These are phyloP conservation scores for Lottia scabra DNA, from an alignment of 2,888 invertebrate genomes.

Conservation along the genomic window DNA sequence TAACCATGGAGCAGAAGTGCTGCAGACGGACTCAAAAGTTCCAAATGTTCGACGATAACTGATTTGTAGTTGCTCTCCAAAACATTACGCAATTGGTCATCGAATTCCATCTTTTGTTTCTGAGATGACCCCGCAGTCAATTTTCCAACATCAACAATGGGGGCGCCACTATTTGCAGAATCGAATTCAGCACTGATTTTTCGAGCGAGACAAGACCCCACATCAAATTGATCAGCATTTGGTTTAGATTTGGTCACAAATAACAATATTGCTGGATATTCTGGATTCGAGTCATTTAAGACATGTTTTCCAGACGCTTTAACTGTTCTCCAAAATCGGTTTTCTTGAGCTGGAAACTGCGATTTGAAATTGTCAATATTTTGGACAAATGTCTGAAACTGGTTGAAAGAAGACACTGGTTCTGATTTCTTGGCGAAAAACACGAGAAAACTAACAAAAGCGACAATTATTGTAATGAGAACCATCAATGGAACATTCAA, in stretches of 20 bases:
- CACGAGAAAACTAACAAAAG: no score
- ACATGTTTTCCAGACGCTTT: constrained; percentile 39
- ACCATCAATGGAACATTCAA: no score
- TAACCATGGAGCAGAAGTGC: constrained; percentile 59
- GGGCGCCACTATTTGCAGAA: constrained; percentile 13
- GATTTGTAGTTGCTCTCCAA: constrained; percentile 28
- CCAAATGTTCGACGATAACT: constrained; percentile 54
- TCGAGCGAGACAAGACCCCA: constrained; percentile 41
- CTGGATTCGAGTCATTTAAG: constrained; percentile 34
- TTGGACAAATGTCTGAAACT: constrained; percentile 16
- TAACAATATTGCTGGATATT: constrained; percentile 50
- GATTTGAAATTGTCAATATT: constrained; percentile 31
- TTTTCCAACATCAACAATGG: constrained; percentile 29
- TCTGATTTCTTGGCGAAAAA: no score
- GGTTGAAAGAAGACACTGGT: no score
- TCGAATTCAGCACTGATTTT: constrained; percentile 34
- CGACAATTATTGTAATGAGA: no score
- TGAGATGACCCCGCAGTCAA: constrained; percentile 21
- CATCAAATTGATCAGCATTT: constrained; percentile 10
- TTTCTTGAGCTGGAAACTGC: constrained; percentile 38
- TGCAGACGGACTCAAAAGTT: constrained; percentile 45
- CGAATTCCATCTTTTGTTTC: constrained; percentile 34
- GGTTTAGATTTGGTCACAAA: constrained; percentile 29
- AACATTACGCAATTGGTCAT: constrained; percentile 30
- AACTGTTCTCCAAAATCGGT: constrained; percentile 46